phyloP scores from a whole-genome alignment of 1,140 invertebrate species.

The Zaprionus capensis region DNA sequence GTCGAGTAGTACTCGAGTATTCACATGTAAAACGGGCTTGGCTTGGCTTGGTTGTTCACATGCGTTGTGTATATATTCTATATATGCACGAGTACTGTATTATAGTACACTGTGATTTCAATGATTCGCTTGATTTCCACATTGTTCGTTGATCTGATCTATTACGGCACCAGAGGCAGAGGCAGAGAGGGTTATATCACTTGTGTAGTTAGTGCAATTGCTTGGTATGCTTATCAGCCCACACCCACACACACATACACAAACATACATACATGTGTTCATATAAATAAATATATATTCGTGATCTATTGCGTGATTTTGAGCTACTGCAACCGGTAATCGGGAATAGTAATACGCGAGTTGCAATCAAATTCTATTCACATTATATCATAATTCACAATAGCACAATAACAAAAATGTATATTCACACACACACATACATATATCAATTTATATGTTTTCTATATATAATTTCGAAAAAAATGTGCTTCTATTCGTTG shows the following conservation, averaged over 20 bases:
- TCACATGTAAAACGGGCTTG: slow-evolving; percentile 52
- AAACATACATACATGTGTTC: not conserved
- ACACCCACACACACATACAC: not conserved
- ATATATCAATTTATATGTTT: not conserved
- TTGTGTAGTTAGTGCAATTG: not conserved
- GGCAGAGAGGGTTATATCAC: not conserved
- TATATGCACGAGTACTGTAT: not conserved
- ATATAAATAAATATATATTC: slow-evolving; percentile 15
- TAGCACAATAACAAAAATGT: slow-evolving; percentile 4
- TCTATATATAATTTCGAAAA: not conserved
- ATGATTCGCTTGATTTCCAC: slow-evolving; percentile 27
- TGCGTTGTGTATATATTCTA: not conserved
- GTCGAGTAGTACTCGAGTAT: slow-evolving; percentile 15
- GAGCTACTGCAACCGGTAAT: not conserved
- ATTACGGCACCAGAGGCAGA: slow-evolving; percentile 7
- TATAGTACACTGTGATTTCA: not conserved
- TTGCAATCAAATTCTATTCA: not conserved
- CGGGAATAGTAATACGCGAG: not conserved
- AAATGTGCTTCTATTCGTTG: not conserved
- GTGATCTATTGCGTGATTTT: slow-evolving; percentile 21
- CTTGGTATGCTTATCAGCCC: not conserved
- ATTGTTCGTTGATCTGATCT: slow-evolving; percentile 23
- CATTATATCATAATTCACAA: slow-evolving; percentile 8
- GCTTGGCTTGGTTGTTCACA: slow-evolving; percentile 11
- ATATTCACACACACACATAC: not conserved